These are phyloP conservation scores for Neocrepidodera transversa DNA, from an alignment of 2,888 invertebrate genomes.

Conservation along the genomic window DNA sequence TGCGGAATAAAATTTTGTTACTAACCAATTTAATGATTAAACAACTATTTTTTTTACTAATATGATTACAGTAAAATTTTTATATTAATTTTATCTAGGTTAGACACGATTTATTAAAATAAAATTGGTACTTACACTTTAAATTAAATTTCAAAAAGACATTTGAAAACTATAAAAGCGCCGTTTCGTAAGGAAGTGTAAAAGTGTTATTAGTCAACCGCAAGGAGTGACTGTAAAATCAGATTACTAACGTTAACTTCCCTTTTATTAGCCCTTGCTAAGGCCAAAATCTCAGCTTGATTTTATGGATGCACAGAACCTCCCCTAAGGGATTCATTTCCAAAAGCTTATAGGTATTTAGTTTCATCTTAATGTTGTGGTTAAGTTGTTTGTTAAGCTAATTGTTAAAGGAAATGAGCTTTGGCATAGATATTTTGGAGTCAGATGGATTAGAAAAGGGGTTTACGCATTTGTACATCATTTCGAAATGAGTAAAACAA, in stretches of 20 bases:
- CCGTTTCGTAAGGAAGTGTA: conserved; percentile 1
- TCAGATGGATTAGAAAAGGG: not conserved
- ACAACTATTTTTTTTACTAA: no score
- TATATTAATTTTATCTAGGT: no score
- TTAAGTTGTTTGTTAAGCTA: conserved; percentile 1
- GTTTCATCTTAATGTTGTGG: conserved; percentile 4
- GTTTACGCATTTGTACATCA: no score
- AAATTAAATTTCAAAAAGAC: no score
- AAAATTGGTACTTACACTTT: no score
- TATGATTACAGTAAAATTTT: no score
- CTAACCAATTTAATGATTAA: no score
- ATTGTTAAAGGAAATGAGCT: not conserved
- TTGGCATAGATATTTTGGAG: not conserved
- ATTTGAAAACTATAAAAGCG: not conserved
- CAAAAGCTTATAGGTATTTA: conserved; percentile 10
- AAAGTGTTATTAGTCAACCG: conserved; percentile 7
- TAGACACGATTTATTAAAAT: no score
- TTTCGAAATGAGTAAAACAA: no score
- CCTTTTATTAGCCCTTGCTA: conserved; percentile 3
- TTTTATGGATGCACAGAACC: not conserved
- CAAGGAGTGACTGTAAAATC: not conserved
- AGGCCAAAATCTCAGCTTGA: not conserved
- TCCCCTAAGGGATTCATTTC: not conserved
- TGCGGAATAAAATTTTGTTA: not conserved
- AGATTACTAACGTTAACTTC: conserved; percentile 5